Evolutionary conservation across 2,797 vertebrate species (phyloP), one percentile per base, ranked within the genome.

Genomic region (Antennarius maculatus): DNA sequence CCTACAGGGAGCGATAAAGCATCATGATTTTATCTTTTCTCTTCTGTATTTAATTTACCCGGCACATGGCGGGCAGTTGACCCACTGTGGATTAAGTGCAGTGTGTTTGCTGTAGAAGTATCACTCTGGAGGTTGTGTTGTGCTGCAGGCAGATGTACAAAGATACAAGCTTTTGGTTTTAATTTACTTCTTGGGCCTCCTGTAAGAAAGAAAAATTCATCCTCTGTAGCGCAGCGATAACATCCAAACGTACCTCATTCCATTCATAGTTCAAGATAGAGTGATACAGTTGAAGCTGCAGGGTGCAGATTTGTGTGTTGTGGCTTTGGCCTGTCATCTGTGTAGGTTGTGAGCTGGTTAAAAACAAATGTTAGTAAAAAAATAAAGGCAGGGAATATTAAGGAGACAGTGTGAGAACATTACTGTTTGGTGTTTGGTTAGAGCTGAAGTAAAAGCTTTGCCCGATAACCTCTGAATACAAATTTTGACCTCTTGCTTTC

Each of bases 91-190:
- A 70, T 70, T 67, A 75, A 75, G 45, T 79, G 43, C 64, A 72
- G 49, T 42, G n/a, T 9, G 57, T 57, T 43, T 47, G 7, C 11
- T 28, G 49, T 53, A 37, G 71, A 17, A 39, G 53, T 7, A 54
- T 61, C 49, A 12, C 61, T 23, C 56, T 11, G 54, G 57, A 69
- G 64, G 48, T 14, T 17, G 57, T 1, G 41, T 65, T 76, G 59
- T 27, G 64, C 76, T 53, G 63, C 63, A 51, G 76, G 74, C 74
- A 70, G 76, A 79, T 58, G 65, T 39, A 73, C 66, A 79, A 42
- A 79, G 78, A 84, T 58, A 41, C 56, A 45, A 64, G 59, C 69
- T 63, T 76, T 81, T 84, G 83, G 74, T 80, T 86, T 80, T 81
- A 41, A 86, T 83, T 86, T 67, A 49, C 59, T 34, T 72, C 54